A percentile compares a stretch with the other conserved stretches of the same genome.
Conservation (phyloP, 2,888 invertebrate genomes). For the Lymantria monacha region DNA sequence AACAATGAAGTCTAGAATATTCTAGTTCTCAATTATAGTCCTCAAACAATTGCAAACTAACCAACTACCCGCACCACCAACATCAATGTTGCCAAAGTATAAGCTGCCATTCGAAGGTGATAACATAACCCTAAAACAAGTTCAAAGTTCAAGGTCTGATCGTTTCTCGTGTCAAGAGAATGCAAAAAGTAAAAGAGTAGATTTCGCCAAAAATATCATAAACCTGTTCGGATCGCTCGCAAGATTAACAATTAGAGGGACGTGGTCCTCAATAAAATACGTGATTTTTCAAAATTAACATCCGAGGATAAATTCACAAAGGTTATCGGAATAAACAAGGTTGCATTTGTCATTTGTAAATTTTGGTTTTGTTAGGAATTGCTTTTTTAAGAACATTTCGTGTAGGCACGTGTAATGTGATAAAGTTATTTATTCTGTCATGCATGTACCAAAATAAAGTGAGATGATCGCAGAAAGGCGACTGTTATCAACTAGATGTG, state of each 20-base stretch:
- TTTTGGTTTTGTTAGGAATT: constrained; percentile 17
- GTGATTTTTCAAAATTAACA: constrained; percentile 43
- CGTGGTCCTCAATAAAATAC: constrained; percentile 36
- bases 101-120: too few relatives aligned
- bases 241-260: constrained; percentile 40
- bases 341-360: constrained; percentile 14
- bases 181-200: constrained; percentile 15
- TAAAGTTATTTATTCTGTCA: background rate
- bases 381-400: constrained; percentile 1
- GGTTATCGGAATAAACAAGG: constrained; percentile 10
- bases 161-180: constrained; percentile 22
- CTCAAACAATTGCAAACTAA: too few relatives aligned
- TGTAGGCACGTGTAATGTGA: constrained; percentile 1
- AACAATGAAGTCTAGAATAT: too few relatives aligned
- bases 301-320: constrained; percentile 30
- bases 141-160: constrained; percentile 28
- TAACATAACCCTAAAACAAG: background rate
- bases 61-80: too few relatives aligned
- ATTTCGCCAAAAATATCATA: constrained; percentile 20
- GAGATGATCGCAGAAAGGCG: too few relatives aligned
- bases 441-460: background rate
- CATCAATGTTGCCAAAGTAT: too few relatives aligned
- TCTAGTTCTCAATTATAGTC: too few relatives aligned
- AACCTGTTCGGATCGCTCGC: constrained; percentile 28
- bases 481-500: too few relatives aligned